Conservation (phyloP, 64 coral and sea anemone genomes). For the Montipora cactus region DNA sequence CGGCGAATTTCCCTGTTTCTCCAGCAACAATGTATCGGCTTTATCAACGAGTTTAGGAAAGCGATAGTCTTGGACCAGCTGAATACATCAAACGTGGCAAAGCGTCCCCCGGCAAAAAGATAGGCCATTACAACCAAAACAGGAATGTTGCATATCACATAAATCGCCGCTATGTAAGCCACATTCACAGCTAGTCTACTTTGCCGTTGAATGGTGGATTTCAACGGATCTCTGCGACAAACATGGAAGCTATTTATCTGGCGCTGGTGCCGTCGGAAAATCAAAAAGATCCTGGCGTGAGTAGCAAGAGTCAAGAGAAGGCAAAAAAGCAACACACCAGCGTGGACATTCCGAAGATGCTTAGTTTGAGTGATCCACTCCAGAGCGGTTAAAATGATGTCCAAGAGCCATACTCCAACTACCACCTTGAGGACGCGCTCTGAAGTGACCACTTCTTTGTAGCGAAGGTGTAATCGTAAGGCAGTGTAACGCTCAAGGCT, state of each 20-base stretch:
- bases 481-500: conserved; percentile 70
- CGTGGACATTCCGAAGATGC: conserved; percentile 56
- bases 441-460: conserved; percentile 60
- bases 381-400: conserved; percentile 17
- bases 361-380: conserved; percentile 55
- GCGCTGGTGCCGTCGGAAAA: conserved; percentile 72
- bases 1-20: conserved; percentile 60
- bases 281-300: conserved; percentile 67
- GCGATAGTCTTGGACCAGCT: conserved; percentile 86
- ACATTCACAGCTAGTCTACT: conserved; percentile 80
- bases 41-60: conserved; percentile 72
- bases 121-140: conserved; percentile 53
- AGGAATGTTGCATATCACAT: conserved; percentile 78
- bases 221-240: neutral
- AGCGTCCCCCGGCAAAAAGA: conserved; percentile 30
- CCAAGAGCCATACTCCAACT: conserved; percentile 56
- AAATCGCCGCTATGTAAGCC: conserved; percentile 75
- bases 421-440: conserved; percentile 25
- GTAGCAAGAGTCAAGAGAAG: conserved; percentile 45
- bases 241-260: conserved; percentile 69
- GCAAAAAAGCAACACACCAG: conserved; percentile 32
- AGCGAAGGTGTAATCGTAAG: conserved; percentile 70
- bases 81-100: conserved; percentile 62
- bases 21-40: conserved; percentile 82
- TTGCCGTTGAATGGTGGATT: conserved; percentile 29